Base-by-base conservation (phyloP, 2,113 vertebrate genomes). In the Dasyurus viverrinus region DNA sequence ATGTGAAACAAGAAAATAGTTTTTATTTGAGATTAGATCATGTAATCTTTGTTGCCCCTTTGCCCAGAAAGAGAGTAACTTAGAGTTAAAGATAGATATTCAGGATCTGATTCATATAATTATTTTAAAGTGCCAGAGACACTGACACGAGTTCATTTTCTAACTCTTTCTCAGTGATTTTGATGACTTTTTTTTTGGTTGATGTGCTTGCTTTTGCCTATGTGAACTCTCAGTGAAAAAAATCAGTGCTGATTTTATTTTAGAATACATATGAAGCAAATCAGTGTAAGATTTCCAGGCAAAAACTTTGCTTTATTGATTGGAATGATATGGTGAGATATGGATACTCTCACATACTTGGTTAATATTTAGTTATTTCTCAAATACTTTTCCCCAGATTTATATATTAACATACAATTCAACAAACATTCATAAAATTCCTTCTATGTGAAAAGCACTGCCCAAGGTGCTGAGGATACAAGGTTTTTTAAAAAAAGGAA, bases 11-110 rank as follows among this genome's bases (percentile, higher is more conserved):
- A 96, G 5, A 27, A 47, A 76, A 54, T 47, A 16, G 93, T 91
- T 97, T 57, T 48, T 96, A 52, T 60, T 91, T 96, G 94, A 94
- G 89, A 93, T 7, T 4, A 48, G 12, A 76, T 95, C 89, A 53
- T 14, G 19, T 84, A 89, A 95, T 94, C 93, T 89, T 96, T 84
- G 92, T 54, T 54, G 90, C 94, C 96, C 90, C 89, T 97, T 42
- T 54, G 92, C 93, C 90, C 93, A 92, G 94, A 95, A 96, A 97
- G 96, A 91, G 42, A 93, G 95, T 94, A 95, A 92, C 42, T 19
- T 97, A 54, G 54, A 93, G 93, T 93, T 93, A 94, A 90, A 96
- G 97, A 95, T 95, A 96, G 96, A 95, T 97, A 92, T 93, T 97
- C 96, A 92, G 60, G 93, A 54, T 42, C 91, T 94, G 97, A 95